Evolutionary conservation across 2,888 invertebrate species (phyloP), one percentile per base, ranked within the genome.

Genomic region (Pheosia tremula): DNA sequence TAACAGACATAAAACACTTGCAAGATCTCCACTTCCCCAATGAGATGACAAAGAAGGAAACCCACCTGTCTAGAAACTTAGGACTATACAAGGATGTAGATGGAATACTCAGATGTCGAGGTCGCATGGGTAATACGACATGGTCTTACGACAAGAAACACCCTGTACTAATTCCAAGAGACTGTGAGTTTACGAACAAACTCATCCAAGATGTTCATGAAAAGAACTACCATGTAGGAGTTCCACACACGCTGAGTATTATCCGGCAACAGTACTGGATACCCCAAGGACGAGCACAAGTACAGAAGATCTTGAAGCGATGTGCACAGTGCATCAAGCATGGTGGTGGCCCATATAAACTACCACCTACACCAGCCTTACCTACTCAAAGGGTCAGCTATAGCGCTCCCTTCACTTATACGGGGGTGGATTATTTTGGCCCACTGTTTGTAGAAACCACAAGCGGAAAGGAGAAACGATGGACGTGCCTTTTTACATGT

Each of bases 331-430:
- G 75, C 57, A 47, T 56, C 1, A 77, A 75, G 57, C 68, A 77
- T 47, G 70, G 68, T 0, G 71, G 75, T 24, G 75, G 74, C 0
- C 75, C 78, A 0, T 77, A 62, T 56, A 69, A 68, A 59, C 52
- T 77, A 37, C 76, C 72, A 45, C 4, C 57, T 0, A 67, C 66
- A 9, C 75, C 76, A 24, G 66, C 63, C 3, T 54, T 75, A 60
- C 75, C 76, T 38, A 24, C 43, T 50, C 75, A 74, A 38, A 72
- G 75, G 60, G 71, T 73, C 1, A 71, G 64, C 1, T 63, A 62
- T 50, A 58, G 57, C 11, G 3, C 47, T 11, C 68, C 74, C 5
- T 76, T 72, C 37, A 50, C 69, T 3, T 76, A 61, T 56, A 67
- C 60, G 0, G 72, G 74, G 0, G 8, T 67, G 0, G 72, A 74